Evolutionary conservation across 2,797 vertebrate species (phyloP), one percentile per base, ranked within the genome.

Genomic region (Platyrinchus mystaceus): DNA sequence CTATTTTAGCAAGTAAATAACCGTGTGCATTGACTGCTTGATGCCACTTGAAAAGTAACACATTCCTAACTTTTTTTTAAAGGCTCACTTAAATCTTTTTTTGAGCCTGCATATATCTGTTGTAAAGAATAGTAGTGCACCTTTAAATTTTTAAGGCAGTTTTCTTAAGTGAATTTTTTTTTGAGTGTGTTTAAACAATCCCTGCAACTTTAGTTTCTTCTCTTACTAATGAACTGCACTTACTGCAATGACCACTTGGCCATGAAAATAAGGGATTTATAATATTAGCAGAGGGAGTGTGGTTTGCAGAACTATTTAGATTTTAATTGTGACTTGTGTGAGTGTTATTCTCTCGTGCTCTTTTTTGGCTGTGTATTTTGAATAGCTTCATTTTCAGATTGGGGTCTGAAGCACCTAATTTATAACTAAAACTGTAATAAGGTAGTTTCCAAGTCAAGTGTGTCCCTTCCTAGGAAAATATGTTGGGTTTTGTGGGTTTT

Each of bases 301-400:
- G 37, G 41, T 21, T 88, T 58, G 43, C 36, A 78, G 46, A 64
- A 8, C 44, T 49, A 9, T 39, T 67, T 36, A 74, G 30, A 19
- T 60, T 43, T 75, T 60, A 88, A 21, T 10, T 77, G 10, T 56
- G 15, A 23, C 15, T 83, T 55, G 12, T 47, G 4, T 22, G 26
- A 43, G 12, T 80, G 47, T 60, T 68, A 12, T 15, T 70, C 27
- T 62, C 81, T 87, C 50, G 2, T 71, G 26, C 36, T 80, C 21
- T 52, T 50, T 66, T 66, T 73, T 87, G 50, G 14, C 49, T 87
- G 37, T 62, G 50, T 66, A 9, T 73, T 95, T 86, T 67, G 39
- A 93, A 50, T n/a, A 90, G 21, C 36, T 95, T 68, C 74, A 0
- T 67, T 96, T 94, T 95, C 94, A 93, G 71, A 67, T 12, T 49